These are phyloP conservation scores for Drosophila kohkoa DNA, from an alignment of 1,140 invertebrate genomes.

Conservation along the genomic window DNA sequence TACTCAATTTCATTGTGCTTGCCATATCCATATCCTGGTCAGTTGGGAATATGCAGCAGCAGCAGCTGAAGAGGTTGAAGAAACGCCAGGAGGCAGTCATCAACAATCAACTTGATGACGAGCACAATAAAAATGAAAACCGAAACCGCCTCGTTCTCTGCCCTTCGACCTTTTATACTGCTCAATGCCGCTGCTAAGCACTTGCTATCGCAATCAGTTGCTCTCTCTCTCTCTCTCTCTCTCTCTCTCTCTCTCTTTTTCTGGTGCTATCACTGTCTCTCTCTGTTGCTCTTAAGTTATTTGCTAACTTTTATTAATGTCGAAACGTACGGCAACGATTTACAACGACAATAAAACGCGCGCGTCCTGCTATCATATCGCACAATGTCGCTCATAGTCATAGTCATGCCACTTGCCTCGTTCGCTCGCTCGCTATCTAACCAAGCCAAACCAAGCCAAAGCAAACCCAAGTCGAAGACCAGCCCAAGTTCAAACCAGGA, in stretches of 20 bases:
- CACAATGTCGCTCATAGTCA: slow-evolving; percentile 80
- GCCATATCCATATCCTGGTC: slow-evolving; percentile 55
- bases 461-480: slow-evolving; percentile 27
- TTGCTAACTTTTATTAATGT: slow-evolving; percentile 84
- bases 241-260: slow-evolving; percentile 16
- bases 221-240: slow-evolving; percentile 11
- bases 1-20: slow-evolving; percentile 81
- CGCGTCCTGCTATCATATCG: slow-evolving; percentile 78
- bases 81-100: slow-evolving; percentile 67
- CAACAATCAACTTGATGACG: slow-evolving; percentile 82
- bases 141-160: slow-evolving; percentile 55
- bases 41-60: slow-evolving; percentile 30
- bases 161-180: not conserved
- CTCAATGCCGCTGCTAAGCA: slow-evolving; percentile 18
- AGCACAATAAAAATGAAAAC: slow-evolving; percentile 83
- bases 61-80: slow-evolving; percentile 19
- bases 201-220: slow-evolving; percentile 49
- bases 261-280: slow-evolving; percentile 2
- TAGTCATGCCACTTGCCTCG: slow-evolving; percentile 70
- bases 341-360: slow-evolving; percentile 82
- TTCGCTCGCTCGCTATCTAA: slow-evolving; percentile 59
- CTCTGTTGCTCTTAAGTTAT: slow-evolving; percentile 73
- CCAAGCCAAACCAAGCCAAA: slow-evolving; percentile 52
- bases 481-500: slow-evolving; percentile 16
- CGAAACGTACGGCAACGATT: slow-evolving; percentile 83